phyloP scores from a whole-genome alignment of 2,888 invertebrate species.

The Pogonocherus hispidulus region DNA sequence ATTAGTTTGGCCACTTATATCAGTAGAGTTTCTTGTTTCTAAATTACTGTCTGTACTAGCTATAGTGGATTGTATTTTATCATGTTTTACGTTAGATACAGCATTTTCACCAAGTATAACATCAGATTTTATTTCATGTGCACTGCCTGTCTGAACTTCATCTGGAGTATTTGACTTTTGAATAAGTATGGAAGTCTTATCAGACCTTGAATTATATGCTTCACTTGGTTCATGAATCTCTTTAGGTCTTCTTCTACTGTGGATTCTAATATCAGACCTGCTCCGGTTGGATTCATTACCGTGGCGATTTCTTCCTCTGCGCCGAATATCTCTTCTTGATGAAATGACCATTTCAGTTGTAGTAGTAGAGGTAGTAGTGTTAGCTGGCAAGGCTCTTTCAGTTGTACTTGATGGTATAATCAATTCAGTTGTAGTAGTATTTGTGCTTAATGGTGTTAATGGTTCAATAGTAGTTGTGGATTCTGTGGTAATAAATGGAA shows the following conservation, averaged over 20 bases:
- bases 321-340: constrained; percentile 20
- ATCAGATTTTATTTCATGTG: too few species aligned
- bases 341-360: neutral
- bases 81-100: too few species aligned
- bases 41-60: too few species aligned
- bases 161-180: neutral
- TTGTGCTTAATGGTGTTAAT: neutral
- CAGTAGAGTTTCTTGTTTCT: too few species aligned
- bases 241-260: constrained; percentile 15
- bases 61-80: too few species aligned
- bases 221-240: neutral
- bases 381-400: neutral
- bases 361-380: neutral
- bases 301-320: constrained; percentile 39
- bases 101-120: too few species aligned
- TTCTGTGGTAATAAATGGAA: neutral
- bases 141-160: neutral
- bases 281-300: constrained; percentile 21
- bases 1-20: neutral
- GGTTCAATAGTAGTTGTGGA: neutral
- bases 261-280: neutral
- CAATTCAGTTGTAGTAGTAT: neutral
- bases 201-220: neutral
- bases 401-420: constrained; percentile 4
- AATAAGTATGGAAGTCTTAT: neutral